Evolutionary conservation across 1,140 invertebrate species (phyloP).

Genomic region (Reticulitermes speratus): DNA sequence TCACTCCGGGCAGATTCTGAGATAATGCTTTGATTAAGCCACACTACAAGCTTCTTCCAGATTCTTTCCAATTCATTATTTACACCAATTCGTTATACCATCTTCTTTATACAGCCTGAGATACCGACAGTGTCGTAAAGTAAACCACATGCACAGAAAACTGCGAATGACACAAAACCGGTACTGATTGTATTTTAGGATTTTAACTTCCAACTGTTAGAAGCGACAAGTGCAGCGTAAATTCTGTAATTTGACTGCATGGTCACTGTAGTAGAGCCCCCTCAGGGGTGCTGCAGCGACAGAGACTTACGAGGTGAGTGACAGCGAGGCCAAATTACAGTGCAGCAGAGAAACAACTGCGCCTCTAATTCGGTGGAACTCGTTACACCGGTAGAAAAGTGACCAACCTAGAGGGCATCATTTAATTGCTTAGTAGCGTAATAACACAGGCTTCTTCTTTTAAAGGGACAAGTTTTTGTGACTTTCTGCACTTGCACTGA

Average conservation of each 20-base stretch:
- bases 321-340: neutral
- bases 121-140: no score
- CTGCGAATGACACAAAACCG: no score
- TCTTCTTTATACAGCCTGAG: no score
- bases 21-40: no score
- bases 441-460: neutral
- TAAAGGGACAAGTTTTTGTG: neutral
- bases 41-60: no score
- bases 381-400: neutral
- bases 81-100: no score
- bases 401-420: neutral
- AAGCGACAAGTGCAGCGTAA: neutral
- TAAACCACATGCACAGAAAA: no score
- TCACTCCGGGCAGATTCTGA: no score
- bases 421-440: neutral
- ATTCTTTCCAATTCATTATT: no score
- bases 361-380: neutral
- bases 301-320: neutral
- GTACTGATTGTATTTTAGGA: no score
- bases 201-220: no score
- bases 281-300: neutral
- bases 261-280: no score
- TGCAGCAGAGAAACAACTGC: neutral
- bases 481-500: neutral
- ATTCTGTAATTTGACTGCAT: neutral